Evolutionary conservation across 2,113 vertebrate species (phyloP).

Genomic region (Tupaia tana): DNA sequence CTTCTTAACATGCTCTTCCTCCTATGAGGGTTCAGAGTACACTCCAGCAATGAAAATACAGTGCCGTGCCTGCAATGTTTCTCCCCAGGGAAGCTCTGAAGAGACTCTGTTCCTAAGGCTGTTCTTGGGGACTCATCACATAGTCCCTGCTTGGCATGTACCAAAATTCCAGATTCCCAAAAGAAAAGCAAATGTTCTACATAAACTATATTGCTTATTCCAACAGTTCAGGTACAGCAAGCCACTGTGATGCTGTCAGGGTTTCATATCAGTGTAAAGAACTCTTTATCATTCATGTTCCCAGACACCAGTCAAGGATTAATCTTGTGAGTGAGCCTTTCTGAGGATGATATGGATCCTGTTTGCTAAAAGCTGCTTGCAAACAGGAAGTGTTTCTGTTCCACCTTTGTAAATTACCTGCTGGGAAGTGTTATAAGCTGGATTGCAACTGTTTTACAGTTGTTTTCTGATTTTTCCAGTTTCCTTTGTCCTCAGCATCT

Average conservation of each 20-base stretch:
- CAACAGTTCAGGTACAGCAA: background rate
- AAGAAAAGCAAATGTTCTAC: background rate
- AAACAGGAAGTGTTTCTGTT: no score
- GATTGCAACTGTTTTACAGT: no score
- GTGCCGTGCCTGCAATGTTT: background rate
- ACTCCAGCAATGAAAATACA: background rate
- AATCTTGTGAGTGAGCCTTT: background rate
- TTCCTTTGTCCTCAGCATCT: no score
- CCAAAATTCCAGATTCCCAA: background rate
- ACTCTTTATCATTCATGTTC: background rate
- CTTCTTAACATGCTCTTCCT: background rate
- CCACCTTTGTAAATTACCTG: no score
- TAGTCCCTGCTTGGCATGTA: background rate
- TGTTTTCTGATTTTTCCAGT: no score
- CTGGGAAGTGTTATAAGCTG: no score
- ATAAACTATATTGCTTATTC: background rate
- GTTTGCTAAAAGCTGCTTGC: no score
- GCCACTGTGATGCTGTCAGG: background rate
- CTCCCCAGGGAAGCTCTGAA: background rate
- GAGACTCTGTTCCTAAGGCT: background rate
- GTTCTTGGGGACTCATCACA: background rate
- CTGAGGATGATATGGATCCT: background rate
- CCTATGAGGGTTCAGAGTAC: no score
- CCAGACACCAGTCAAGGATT: background rate
- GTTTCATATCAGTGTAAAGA: background rate